Conservation (phyloP, 1,140 invertebrate genomes). For the Brachionus koreanus region DNA sequence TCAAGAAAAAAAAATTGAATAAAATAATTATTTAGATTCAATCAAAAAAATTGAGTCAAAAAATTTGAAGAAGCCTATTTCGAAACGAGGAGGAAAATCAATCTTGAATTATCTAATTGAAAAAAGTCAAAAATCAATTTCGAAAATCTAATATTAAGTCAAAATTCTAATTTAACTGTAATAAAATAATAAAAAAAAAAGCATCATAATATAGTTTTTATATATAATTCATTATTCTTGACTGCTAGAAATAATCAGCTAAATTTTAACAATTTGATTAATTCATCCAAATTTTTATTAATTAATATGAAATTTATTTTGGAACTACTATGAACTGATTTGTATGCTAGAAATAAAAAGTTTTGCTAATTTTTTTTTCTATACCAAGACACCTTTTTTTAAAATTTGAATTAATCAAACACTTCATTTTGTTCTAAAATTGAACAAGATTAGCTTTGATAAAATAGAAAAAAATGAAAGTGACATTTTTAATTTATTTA, state of each 20-base stretch:
- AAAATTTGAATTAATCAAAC: background rate
- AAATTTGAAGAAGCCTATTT: background rate
- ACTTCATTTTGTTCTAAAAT: background rate
- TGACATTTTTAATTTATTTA: background rate
- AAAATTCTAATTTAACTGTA: background rate
- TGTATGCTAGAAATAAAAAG: background rate
- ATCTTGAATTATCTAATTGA: background rate
- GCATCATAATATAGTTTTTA: background rate
- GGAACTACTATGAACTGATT: background rate
- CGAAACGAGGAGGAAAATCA: background rate
- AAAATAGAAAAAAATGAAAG: background rate
- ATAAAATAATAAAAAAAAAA: background rate
- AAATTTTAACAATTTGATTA: background rate
- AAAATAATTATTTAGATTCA: background rate
- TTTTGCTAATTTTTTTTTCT: background rate
- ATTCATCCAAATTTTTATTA: background rate
- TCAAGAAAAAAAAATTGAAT: background rate
- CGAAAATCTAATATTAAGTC: background rate
- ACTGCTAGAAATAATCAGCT: background rate
- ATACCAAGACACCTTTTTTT: background rate
- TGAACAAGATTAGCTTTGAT: background rate
- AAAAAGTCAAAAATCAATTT: background rate
- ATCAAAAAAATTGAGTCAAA: background rate
- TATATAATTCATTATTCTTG: background rate
- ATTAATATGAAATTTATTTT: background rate